These are phyloP conservation scores for Syngnathoides biaculeatus DNA, from an alignment of 2,113 vertebrate species.

Conservation along the genomic window DNA sequence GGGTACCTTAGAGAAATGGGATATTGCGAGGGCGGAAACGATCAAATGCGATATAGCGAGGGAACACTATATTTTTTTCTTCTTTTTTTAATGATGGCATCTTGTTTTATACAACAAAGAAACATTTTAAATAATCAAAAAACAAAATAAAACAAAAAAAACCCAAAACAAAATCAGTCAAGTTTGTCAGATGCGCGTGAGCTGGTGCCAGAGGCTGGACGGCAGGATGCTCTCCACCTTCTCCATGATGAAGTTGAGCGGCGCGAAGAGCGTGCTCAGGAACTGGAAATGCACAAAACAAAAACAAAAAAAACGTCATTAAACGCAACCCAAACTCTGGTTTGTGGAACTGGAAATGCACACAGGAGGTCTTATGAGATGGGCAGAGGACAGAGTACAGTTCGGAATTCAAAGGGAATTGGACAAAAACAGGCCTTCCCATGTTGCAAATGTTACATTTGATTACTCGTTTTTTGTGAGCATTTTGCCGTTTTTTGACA, in stretches of 20 bases:
- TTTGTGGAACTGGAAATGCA: too few relatives aligned
- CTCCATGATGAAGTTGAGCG: conserved; percentile 99
- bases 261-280: conserved; percentile 96
- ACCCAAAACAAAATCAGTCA: conserved; percentile 67
- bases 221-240: conserved; percentile 98
- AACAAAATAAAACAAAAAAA: conserved; percentile 58
- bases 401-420: too few relatives aligned
- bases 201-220: conserved; percentile 97
- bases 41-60: neutral
- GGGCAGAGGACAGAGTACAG: too few relatives aligned
- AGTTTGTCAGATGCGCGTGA: conserved; percentile 85
- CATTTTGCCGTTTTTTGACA: too few relatives aligned
- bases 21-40: too few relatives aligned
- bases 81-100: conserved; percentile 81
- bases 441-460: too few relatives aligned
- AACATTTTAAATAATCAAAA: conserved; percentile 82
- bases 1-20: too few relatives aligned
- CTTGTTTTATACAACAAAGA: conserved; percentile 86
- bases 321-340: too few relatives aligned
- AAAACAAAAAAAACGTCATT: neutral
- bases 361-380: neutral
- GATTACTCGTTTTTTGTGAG: too few relatives aligned
- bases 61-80: conserved; percentile 77
- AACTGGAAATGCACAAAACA: conserved; percentile 73
- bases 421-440: too few relatives aligned